Conservation (phyloP, 2,113 vertebrate genomes). For the Mionectes macconnelli region DNA sequence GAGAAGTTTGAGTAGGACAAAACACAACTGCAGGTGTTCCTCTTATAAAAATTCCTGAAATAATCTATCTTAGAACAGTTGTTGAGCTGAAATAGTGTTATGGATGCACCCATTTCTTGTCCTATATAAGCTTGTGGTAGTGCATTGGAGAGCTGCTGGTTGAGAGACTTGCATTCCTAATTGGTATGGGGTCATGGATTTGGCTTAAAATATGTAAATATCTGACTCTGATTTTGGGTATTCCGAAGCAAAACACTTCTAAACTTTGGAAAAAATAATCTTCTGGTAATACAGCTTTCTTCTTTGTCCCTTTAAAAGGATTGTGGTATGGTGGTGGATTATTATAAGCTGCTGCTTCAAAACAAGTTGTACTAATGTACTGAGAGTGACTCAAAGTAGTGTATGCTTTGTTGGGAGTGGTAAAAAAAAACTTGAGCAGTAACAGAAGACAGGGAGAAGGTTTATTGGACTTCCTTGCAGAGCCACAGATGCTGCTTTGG, state of each 20-base stretch:
- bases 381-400: neutral
- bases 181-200: neutral
- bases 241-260: neutral
- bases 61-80: neutral
- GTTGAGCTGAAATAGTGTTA: neutral
- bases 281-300: neutral
- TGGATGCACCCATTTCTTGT: neutral
- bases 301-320: constrained; percentile 16
- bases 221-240: neutral
- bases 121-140: neutral
- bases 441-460: neutral
- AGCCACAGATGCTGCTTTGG: neutral
- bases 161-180: neutral
- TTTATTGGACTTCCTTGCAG: neutral
- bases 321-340: neutral
- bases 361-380: neutral
- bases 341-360: neutral
- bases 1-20: neutral
- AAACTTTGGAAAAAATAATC: neutral
- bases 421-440: neutral
- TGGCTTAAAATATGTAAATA: neutral
- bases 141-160: neutral
- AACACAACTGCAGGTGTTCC: neutral
- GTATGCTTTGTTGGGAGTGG: neutral
- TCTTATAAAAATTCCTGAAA: neutral